These are phyloP conservation scores for Cremastinae sp. DNA, from an alignment of 2,888 invertebrate genomes.

Conservation along the genomic window DNA sequence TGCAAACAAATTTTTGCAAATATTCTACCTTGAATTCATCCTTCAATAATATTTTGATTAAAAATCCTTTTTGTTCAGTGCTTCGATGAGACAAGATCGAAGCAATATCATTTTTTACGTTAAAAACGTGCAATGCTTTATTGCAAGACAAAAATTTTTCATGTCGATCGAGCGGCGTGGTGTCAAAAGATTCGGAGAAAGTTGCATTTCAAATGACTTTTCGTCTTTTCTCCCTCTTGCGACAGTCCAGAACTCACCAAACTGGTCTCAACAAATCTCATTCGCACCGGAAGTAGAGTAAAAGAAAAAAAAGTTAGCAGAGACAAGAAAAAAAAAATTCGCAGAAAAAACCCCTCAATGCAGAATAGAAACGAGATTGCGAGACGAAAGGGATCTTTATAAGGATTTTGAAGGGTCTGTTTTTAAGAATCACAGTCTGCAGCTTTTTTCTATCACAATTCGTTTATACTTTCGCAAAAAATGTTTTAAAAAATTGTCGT, in stretches of 20 bases:
- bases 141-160: neutral
- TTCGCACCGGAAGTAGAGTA: slow-evolving; percentile 48
- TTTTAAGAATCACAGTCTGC: slow-evolving; percentile 10
- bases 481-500: too few species aligned
- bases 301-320: slow-evolving; percentile 33
- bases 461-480: too few species aligned
- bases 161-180: too few species aligned
- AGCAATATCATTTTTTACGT: too few species aligned
- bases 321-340: slow-evolving; percentile 13
- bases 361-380: slow-evolving; percentile 37
- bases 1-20: too few species aligned
- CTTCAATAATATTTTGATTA: too few species aligned
- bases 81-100: too few species aligned
- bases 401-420: slow-evolving; percentile 28
- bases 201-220: slow-evolving; percentile 47
- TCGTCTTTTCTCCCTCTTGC: slow-evolving; percentile 20
- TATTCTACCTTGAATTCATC: too few species aligned
- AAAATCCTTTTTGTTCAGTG: too few species aligned
- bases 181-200: slow-evolving; percentile 42
- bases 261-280: slow-evolving; percentile 43
- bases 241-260: slow-evolving; percentile 49
- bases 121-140: too few species aligned
- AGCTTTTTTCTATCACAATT: neutral
- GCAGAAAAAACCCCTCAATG: slow-evolving; percentile 42
- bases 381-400: slow-evolving; percentile 49